A percentile compares a stretch with the other conserved stretches of the same genome.
phyloP scores from a whole-genome alignment of 1,140 invertebrate species.

The Lasaia peninsularis region DNA sequence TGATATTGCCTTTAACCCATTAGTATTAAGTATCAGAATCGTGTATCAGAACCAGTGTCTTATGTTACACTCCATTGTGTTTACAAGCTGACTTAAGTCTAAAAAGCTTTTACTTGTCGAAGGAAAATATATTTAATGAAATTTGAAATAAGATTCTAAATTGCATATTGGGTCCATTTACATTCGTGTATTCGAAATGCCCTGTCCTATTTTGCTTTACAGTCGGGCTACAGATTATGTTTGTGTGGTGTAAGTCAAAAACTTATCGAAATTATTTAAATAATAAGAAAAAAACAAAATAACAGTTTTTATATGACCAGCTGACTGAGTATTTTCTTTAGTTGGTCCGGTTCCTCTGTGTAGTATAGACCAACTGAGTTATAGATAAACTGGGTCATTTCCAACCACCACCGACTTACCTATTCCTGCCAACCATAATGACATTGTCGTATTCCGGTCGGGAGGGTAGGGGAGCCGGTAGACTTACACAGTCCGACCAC shows the following conservation, averaged over 20 bases:
- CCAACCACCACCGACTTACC: too few species aligned
- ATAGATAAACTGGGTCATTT: too few species aligned
- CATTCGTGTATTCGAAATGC: slow-evolving; percentile 10
- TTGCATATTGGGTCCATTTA: not conserved
- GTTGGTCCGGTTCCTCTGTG: too few species aligned
- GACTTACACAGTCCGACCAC: too few species aligned
- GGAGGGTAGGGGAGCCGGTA: too few species aligned
- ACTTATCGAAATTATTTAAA: not conserved
- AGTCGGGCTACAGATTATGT: slow-evolving; percentile 10
- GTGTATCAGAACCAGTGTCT: not conserved
- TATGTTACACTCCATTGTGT: not conserved
- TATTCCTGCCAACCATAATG: too few species aligned
- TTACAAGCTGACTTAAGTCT: not conserved
- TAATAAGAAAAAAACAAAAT: not conserved
- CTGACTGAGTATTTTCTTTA: too few species aligned
- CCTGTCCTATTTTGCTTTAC: slow-evolving; percentile 12
- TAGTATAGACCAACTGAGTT: too few species aligned
- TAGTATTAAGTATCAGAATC: not conserved
- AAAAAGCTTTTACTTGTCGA: not conserved
- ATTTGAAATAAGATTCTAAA: not conserved
- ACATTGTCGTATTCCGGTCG: too few species aligned
- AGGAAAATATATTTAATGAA: not conserved
- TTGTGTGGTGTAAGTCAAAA: not conserved
- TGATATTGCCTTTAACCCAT: not conserved
- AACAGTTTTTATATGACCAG: too few species aligned